phyloP scores from a whole-genome alignment of 2,113 vertebrate genomes.

The Spheniscus mendiculus region DNA sequence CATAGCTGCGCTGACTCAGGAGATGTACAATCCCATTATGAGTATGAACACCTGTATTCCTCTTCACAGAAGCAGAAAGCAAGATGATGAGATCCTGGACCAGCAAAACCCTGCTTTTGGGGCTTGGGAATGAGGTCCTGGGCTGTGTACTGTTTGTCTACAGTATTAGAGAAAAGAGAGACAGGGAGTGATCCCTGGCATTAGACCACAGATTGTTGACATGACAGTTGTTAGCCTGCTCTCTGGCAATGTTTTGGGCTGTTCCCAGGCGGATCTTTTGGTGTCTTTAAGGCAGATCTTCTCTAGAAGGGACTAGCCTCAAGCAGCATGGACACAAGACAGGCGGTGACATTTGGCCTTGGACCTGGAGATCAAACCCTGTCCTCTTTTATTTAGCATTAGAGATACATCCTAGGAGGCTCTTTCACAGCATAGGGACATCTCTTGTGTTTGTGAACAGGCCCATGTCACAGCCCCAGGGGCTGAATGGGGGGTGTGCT shows the following conservation, averaged over 20 bases:
- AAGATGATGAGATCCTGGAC: not conserved
- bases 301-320: not conserved
- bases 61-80: not conserved
- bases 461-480: not conserved
- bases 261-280: not conserved
- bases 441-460: not conserved
- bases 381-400: not conserved
- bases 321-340: not conserved
- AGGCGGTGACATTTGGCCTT: not conserved
- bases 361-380: not conserved
- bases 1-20: not conserved
- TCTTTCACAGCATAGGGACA: not conserved
- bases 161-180: not conserved
- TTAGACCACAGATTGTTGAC: rapidly evolving
- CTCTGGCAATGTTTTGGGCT: not conserved
- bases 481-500: not conserved
- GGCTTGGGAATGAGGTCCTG: not conserved
- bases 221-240: not conserved
- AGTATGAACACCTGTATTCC: not conserved
- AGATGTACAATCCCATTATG: not conserved
- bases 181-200: not conserved
- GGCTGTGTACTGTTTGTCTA: not conserved
- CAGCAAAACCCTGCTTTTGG: not conserved
- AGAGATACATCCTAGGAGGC: not conserved
- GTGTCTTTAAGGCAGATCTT: not conserved